Evolutionary conservation across 1,140 invertebrate species (phyloP), one percentile per base, ranked within the genome.

Genomic region (Drosophila fuyamai): DNA sequence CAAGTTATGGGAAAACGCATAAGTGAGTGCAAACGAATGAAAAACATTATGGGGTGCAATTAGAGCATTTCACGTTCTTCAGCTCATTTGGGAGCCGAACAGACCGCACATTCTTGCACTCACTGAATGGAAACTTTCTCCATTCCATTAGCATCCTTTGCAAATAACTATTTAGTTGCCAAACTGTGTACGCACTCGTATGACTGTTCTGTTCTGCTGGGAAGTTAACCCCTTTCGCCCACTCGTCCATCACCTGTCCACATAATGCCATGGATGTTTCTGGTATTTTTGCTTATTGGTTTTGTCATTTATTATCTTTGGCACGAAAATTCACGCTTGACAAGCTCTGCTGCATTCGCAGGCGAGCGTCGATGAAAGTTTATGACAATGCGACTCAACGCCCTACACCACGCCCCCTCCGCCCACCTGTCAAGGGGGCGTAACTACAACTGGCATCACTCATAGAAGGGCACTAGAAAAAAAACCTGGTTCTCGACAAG

Each of bases 311-410:
- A 83, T 78, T 81, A 72, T 78, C 63, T 78, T 70, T 75, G 70
- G 56, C 78, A 78, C 41, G 76, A 70, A 71, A 74, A 85, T 75
- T 85, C 59, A 85, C 78, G 67, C 81, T 77, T 85, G 81, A 85
- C 77, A 78, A 74, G 44, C 74, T 46, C 65, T 48, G n/a, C 44
- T 46, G 50, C 76, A 55, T 44, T 58, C 32, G 44, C 68, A 40
- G 38, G 35, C 47, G 77, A 32, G 8, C 29, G 29, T 32, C 40
- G 77, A 73, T 85, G 67, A 77, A 85, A 84, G 63, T 84, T 84
- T 84, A 85, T 74, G 81, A 85, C 81, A 85, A 84, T 77, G 81
- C 81, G 48, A 57, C 41, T 60, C 46, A 44, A 51, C 68, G 14
- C 59, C 47, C 27, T 44, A 35, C 32, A 51, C 70, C 62, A 50